Base-by-base conservation (phyloP, 1,140 invertebrate genomes). In the Pseudomyrmex pallidus region DNA sequence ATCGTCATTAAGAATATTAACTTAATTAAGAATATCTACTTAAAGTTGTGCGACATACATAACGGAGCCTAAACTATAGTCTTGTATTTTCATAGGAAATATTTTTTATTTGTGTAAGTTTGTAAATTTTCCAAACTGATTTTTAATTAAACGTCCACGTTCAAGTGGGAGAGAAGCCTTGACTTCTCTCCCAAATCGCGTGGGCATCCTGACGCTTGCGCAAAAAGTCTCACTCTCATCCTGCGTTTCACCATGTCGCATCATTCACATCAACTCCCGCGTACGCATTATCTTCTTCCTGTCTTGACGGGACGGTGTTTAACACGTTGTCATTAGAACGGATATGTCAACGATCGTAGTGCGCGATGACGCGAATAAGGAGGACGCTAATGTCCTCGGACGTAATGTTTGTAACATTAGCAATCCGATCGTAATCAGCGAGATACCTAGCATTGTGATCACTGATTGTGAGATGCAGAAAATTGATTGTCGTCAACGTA, bases 121-220 rank as follows among this genome's bases (percentile, higher is more conserved):
- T 35, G 35, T 15, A 44, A 48, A 68, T 61, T 72, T 50, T 70
- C 17, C 44, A 8, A 22, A 70, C 48, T 13, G 0, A 3, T 20
- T 46, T 50, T 50, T 17, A 59, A 61, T 17, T 15, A 22, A 12
- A 25, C 54, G 59, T 48, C 8, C 20, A 20, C 52, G 13, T 35
- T 13, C 22, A 13, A 25, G 68, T 77, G 85, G 59, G 61, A 61
- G 82, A 52, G 50, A 52, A 52, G 50, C 13, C 54, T 70, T 59
- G 63, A 70, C 48, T 46, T 70, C 57, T 70, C 57, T 50, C 44
- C 83, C 74, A 61, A 85, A 90, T 87, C 83, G 90, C 89, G 90
- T 90, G 89, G 88, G 89, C 77, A 82, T 64, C 35, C 46, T 82
- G 86, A 82, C 90, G 89, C 90, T 62, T 91, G 92, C 93, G 93